These are phyloP conservation scores for Gobius niger DNA, from an alignment of 2,113 vertebrate genomes.

Conservation along the genomic window DNA sequence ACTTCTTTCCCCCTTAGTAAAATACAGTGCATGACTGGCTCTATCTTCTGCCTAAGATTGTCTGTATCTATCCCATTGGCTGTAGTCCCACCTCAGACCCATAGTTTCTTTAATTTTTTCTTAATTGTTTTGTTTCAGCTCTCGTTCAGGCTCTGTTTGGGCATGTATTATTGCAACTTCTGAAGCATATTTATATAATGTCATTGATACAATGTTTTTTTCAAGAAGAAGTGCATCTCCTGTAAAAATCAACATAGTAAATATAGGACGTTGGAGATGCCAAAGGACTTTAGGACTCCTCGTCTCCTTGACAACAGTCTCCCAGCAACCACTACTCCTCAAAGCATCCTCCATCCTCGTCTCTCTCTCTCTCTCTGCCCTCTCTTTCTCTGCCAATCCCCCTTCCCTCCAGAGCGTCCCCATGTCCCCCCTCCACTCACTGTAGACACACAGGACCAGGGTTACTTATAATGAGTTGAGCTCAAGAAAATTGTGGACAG, in stretches of 20 bases:
- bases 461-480: slow-evolving; percentile 14
- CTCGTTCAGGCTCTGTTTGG: too few species aligned
- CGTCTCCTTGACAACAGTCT: slow-evolving; percentile 80
- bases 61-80: slow-evolving; percentile 4
- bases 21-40: too few species aligned
- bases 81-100: too few species aligned
- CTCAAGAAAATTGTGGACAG: background rate
- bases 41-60: too few species aligned
- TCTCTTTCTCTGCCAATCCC: slow-evolving; percentile 56
- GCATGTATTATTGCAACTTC: too few species aligned
- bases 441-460: slow-evolving; percentile 14
- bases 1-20: too few species aligned
- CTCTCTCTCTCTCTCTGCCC: slow-evolving; percentile 46
- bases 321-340: slow-evolving; percentile 79
- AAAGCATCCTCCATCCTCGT: slow-evolving; percentile 65
- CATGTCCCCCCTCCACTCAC: slow-evolving; percentile 38
- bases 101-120: too few species aligned
- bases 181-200: background rate
- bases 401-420: slow-evolving; percentile 52
- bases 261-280: slow-evolving; percentile 70
- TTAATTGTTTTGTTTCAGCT: too few species aligned
- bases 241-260: slow-evolving; percentile 56
- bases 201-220: background rate
- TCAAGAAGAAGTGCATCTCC: background rate
- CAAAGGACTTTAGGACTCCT: slow-evolving; percentile 70